Evolutionary conservation across 2,797 vertebrate genomes (phyloP).

Genomic region (Cryptoprocta ferox): DNA sequence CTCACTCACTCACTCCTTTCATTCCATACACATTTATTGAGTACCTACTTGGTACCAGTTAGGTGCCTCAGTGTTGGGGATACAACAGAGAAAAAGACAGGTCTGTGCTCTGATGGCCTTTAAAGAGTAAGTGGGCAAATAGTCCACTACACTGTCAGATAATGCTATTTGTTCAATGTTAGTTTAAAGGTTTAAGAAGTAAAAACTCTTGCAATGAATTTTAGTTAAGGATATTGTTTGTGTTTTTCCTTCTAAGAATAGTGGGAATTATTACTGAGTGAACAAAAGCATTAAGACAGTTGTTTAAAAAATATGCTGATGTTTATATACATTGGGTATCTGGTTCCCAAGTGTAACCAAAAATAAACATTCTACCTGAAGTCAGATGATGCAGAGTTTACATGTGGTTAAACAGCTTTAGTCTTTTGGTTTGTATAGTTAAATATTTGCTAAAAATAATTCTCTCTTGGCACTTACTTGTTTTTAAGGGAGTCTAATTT

Average conservation of each 20-base stretch:
- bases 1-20: too few relatives aligned
- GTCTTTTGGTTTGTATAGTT: constrained; percentile 56
- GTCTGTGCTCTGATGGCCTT: not conserved
- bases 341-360: constrained; percentile 56
- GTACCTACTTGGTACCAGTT: not conserved
- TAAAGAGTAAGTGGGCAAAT: not conserved
- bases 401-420: constrained; percentile 31
- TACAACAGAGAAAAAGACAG: not conserved
- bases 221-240: constrained; percentile 8
- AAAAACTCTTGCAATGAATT: not conserved
- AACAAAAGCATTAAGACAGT: constrained; percentile 50
- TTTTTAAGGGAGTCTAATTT: constrained; percentile 7
- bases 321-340: constrained; percentile 57
- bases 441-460: constrained; percentile 56
- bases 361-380: constrained; percentile 54
- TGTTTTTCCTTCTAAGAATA: constrained; percentile 51
- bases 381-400: constrained; percentile 44
- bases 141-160: not conserved
- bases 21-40: not conserved
- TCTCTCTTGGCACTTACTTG: not conserved
- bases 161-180: constrained; percentile 33
- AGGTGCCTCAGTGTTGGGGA: not conserved
- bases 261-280: constrained; percentile 40
- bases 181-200: constrained; percentile 49
- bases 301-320: constrained; percentile 48